Evolutionary conservation across 2,888 invertebrate genomes (phyloP).

Genomic region (Lomographa bimaculata): DNA sequence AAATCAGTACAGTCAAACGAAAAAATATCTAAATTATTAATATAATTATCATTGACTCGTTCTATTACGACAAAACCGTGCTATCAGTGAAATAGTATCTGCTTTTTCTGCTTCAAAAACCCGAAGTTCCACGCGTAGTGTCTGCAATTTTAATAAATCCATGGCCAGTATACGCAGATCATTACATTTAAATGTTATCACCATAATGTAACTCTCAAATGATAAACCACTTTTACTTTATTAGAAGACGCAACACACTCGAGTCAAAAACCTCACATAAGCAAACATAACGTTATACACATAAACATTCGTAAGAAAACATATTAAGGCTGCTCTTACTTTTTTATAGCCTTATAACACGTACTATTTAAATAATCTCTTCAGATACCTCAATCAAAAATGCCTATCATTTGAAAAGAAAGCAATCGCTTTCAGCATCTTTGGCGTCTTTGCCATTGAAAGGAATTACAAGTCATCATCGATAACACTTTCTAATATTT

Average conservation of each 20-base stretch:
- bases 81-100: too few relatives aligned
- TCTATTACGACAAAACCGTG: too few relatives aligned
- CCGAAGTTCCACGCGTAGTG: too few relatives aligned
- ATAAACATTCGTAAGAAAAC: slow-evolving; percentile 10
- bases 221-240: slow-evolving; percentile 16
- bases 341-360: slow-evolving; percentile 12
- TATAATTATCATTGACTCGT: too few relatives aligned
- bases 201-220: not conserved
- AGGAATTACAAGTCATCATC: slow-evolving; percentile 29
- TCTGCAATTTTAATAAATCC: too few relatives aligned
- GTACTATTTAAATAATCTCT: not conserved
- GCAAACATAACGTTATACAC: slow-evolving; percentile 13
- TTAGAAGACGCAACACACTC: slow-evolving; percentile 7
- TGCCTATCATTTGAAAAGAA: slow-evolving; percentile 32
- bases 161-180: too few relatives aligned
- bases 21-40: too few relatives aligned
- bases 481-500: slow-evolving; percentile 33
- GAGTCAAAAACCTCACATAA: slow-evolving; percentile 1
- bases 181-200: too few relatives aligned
- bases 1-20: too few relatives aligned
- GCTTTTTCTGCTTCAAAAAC: too few relatives aligned
- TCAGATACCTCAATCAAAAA: slow-evolving; percentile 10
- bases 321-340: slow-evolving; percentile 16
- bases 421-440: slow-evolving; percentile 26
- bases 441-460: slow-evolving; percentile 20